Evolutionary conservation across 2,113 vertebrate species (phyloP), one percentile per base, ranked within the genome.

Genomic region (Amblyornis subalaris): DNA sequence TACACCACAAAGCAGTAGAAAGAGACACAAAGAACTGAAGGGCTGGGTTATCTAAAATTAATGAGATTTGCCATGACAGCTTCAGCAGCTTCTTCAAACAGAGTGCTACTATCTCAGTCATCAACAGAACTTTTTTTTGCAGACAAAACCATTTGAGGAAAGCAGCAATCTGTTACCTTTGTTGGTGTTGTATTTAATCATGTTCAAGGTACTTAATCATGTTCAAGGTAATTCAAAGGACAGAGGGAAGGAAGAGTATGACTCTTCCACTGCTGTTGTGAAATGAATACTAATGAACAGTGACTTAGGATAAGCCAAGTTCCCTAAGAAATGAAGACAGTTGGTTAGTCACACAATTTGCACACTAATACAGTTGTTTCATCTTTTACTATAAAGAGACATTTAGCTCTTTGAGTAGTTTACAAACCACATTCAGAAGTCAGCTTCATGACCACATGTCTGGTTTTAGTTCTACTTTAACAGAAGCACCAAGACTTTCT

Each of bases 211-310:
- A 88, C 58, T 84, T 92, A 88, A 82, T 71, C 50, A 87, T 58
- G 33, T 38, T 85, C 75, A 88, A 93, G 89, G 83, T 92, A 88
- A 90, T 73, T 88, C 64, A 81, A 85, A 95, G 89, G 86, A 83
- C 51, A 89, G 25, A 94, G 40, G 28, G 35, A 84, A 83, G 42
- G n/a, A 74, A 80, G 12, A 83, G 33, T 38, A 64, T 8, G 44
- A 6, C 50, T 62, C 40, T 15, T 15, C 26, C 18, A 40, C 17
- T 44, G 64, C 22, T 31, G 31, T 14, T 89, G 60, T 67, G 44
- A 82, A 86, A 84, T 31, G 35, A 86, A 70, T 86, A 62, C 42
- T 58, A 83, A 90, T 7, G 17, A 91, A 88, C 7, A 72, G 42
- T 23, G 55, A 85, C 26, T 74, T 55, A 40, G 35, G 53, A 51